Evolutionary conservation across 2,888 invertebrate genomes (phyloP).

Genomic region (Synanthedon andrenaeformis): DNA sequence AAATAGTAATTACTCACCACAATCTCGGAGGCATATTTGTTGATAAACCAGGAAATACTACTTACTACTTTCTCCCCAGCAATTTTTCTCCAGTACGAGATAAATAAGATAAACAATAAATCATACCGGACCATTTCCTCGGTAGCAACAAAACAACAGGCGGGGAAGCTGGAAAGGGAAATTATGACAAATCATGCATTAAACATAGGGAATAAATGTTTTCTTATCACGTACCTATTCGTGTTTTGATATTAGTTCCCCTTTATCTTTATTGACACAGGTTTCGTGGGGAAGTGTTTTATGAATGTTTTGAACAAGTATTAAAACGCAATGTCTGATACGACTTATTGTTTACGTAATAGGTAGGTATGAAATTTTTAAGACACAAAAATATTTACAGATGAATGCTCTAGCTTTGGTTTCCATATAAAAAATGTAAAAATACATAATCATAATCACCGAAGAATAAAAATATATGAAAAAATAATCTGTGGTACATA

Average conservation of each 20-base stretch:
- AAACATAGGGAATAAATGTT: slow-evolving; percentile 71
- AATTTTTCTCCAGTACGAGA: slow-evolving; percentile 54
- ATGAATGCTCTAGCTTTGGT: no score
- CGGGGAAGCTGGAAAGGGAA: slow-evolving; percentile 51
- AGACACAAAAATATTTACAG: no score
- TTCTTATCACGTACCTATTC: slow-evolving; percentile 71
- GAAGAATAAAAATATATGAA: no score
- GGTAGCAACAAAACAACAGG: slow-evolving; percentile 59
- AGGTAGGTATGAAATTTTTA: no score
- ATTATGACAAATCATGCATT: slow-evolving; percentile 72
- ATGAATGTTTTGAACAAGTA: slow-evolving; percentile 27
- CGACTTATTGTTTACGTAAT: background rate
- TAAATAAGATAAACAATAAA: slow-evolving; percentile 64
- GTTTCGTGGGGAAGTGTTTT: slow-evolving; percentile 58
- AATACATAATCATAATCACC: no score
- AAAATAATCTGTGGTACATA: no score
- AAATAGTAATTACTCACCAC: slow-evolving; percentile 32
- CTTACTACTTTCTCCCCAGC: slow-evolving; percentile 38
- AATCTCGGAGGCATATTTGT: slow-evolving; percentile 41
- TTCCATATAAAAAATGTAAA: no score
- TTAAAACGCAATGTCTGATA: slow-evolving; percentile 29
- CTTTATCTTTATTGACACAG: slow-evolving; percentile 71
- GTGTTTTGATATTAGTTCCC: slow-evolving; percentile 70
- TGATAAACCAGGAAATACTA: slow-evolving; percentile 50
- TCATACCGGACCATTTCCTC: slow-evolving; percentile 63